These are phyloP conservation scores for Oreochromis spilurus DNA, from an alignment of 2,113 vertebrate genomes.

Conservation along the genomic window DNA sequence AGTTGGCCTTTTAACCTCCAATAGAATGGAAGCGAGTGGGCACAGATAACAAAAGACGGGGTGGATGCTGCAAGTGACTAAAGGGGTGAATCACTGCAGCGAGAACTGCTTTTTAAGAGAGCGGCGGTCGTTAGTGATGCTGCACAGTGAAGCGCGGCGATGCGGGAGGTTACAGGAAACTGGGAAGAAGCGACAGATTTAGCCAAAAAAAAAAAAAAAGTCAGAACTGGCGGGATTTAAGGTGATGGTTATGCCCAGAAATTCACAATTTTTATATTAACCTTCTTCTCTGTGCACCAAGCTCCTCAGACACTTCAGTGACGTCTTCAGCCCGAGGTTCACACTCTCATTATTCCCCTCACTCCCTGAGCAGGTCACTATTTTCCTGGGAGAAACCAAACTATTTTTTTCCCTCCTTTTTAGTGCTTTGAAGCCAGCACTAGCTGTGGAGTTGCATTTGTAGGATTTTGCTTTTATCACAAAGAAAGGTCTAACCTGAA, in stretches of 20 bases:
- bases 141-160: neutral
- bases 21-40: neutral
- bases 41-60: neutral
- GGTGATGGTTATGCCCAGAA: neutral
- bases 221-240: neutral
- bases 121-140: neutral
- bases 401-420: neutral
- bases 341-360: neutral
- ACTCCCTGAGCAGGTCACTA: neutral
- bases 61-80: neutral
- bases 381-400: neutral
- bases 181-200: neutral
- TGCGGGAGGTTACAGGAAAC: neutral
- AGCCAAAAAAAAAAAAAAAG: neutral
- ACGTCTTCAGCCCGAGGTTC: neutral
- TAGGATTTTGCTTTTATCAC: neutral
- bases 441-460: neutral
- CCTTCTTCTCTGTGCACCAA: neutral
- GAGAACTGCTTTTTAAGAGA: neutral
- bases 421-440: neutral
- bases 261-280: rapidly evolving
- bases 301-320: neutral
- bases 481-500: neutral
- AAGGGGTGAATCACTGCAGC: neutral
- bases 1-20: neutral